phyloP scores from a whole-genome alignment of 2,797 vertebrate species.

The Pogoniulus pusillus region DNA sequence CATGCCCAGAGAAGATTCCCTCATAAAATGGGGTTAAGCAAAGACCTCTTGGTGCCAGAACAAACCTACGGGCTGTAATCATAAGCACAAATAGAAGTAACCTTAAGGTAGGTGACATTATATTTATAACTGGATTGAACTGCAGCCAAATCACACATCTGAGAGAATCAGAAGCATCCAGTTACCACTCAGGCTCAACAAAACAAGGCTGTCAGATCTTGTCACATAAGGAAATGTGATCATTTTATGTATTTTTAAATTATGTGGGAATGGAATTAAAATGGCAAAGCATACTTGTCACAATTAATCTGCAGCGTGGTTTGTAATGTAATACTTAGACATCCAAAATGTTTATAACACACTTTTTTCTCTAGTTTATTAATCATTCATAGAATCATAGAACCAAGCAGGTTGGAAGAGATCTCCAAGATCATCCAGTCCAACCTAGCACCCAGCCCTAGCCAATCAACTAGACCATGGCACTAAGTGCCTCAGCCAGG shows the following conservation, averaged over 20 bases:
- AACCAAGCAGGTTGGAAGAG: too few species aligned
- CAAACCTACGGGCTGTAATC: neutral
- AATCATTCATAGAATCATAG: too few species aligned
- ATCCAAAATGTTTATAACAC: neutral
- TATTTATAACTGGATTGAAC: neutral
- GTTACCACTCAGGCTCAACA: neutral
- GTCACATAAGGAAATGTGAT: neutral
- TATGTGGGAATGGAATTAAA: neutral
- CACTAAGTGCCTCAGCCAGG: too few species aligned
- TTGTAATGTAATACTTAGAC: neutral
- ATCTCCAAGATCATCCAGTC: too few species aligned
- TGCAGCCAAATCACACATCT: neutral
- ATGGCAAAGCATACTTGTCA: neutral
- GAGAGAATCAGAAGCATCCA: neutral
- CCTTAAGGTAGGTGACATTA: neutral
- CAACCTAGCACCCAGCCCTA: too few species aligned
- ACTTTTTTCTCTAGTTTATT: neutral
- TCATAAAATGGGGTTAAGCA: neutral
- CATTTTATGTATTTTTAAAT: neutral
- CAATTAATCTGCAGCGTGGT: neutral
- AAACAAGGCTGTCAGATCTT: neutral
- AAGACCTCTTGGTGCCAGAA: neutral
- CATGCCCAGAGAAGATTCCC: conserved; percentile 1
- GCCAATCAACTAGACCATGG: too few species aligned
- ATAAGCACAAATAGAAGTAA: conserved; percentile 2